Evolutionary conservation across 1,140 invertebrate species (phyloP), one percentile per base, ranked within the genome.

Genomic region (Cryptotermes secundus): DNA sequence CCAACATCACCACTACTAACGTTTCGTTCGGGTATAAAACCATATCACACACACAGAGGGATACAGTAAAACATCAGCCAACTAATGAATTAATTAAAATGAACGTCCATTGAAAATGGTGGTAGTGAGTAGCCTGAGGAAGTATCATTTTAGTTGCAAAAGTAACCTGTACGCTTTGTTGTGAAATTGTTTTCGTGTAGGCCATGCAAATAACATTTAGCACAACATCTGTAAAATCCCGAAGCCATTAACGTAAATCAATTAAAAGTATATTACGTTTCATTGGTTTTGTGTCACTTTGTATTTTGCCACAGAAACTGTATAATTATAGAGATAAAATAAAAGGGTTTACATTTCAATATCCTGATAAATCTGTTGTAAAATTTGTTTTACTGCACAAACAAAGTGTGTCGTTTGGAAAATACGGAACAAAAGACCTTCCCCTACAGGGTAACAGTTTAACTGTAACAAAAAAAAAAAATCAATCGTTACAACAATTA

Each of bases 1-100:
- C 26, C 59, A 72, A 72, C 59, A 72, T 26, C 26, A n/a, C 59
- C 59, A 31, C 59, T 26, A 72, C n/a, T 72, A 72, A 72, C 59
- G 59, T 72, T 72, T 31, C 59, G 59, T 26, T 14, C 0, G 59
- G 59, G 59, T 72, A 72, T n/a, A 72, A 72, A 72, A 72, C 59
- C 59, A 72, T 72, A 72, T 72, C 59, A 72, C 59, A 72, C 53
- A 59, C n/a, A 72, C 26, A 72, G 26, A 72, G 59, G 16, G 59
- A 72, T 72, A 72, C 45, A 49, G 45, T 19, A 49, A 49, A 49
- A 49, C 59, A 72, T 72, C 59, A 72, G 59, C 59, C 59, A 72
- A 72, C n/a, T 72, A 72, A 72, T 72, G 59, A 72, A 72, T 72
- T 72, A 72, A 72, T 72, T 72, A 72, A 72, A 72, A 72, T 72